These are phyloP conservation scores for Dendrolimus kikuchii DNA, from an alignment of 1,140 invertebrate genomes.

Conservation along the genomic window DNA sequence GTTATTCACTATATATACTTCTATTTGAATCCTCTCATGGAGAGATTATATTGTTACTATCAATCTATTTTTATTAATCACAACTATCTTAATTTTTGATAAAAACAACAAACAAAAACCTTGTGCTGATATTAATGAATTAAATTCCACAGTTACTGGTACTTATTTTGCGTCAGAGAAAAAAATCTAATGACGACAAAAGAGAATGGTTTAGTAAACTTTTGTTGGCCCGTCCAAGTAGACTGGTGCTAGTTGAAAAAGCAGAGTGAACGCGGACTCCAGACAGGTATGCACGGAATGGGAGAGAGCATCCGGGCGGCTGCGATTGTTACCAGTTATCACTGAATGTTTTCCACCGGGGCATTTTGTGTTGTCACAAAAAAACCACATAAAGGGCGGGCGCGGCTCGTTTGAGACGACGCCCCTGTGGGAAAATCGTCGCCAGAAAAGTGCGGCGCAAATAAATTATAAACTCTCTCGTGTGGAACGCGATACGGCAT, in stretches of 20 bases:
- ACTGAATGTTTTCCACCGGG: constrained; percentile 68
- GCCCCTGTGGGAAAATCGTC: constrained; percentile 70
- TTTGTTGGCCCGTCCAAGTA: background rate
- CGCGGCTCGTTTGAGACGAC: constrained; percentile 64
- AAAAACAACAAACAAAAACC: too few relatives aligned
- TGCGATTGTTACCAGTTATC: constrained; percentile 70
- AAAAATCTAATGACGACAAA: background rate
- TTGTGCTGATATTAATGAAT: too few relatives aligned
- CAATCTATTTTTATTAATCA: too few relatives aligned
- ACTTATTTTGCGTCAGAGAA: background rate
- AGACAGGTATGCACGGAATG: constrained; percentile 59
- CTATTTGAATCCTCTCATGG: too few relatives aligned
- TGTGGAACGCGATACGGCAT: constrained; percentile 53
- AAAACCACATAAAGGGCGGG: constrained; percentile 68
- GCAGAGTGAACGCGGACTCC: constrained; percentile 41
- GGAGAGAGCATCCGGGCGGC: constrained; percentile 62
- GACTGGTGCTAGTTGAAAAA: constrained; percentile 61
- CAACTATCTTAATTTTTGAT: too few relatives aligned
- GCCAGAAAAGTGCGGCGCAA: constrained; percentile 68
- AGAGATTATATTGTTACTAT: too few relatives aligned
- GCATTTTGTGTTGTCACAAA: constrained; percentile 66
- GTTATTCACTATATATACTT: too few relatives aligned
- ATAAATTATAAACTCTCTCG: constrained; percentile 68
- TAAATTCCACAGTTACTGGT: too few relatives aligned
- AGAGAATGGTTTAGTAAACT: constrained; percentile 8